Base-by-base conservation (phyloP, 2,888 invertebrate species). In the Proisotoma minuta region DNA sequence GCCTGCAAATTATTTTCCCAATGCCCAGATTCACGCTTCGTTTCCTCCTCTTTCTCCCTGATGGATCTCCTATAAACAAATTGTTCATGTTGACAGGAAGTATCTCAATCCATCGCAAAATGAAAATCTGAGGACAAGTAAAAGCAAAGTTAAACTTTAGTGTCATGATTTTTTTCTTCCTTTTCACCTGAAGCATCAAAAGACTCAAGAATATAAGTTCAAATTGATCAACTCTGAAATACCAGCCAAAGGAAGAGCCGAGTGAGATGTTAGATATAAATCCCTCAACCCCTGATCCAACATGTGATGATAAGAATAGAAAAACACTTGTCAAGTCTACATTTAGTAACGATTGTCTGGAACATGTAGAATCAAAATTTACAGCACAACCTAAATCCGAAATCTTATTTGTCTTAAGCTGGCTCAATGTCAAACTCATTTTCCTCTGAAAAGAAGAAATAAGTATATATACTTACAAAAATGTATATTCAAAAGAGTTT, bases 211-310 rank as follows among this genome's bases (percentile, higher is more conserved):
- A 53, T 0, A 70, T 48, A 3, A 63, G 53, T 59, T 70, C 70
- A 51, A 66, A 65, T 53, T 65, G 67, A 22, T 65, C 57, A 27
- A 70, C 22, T 18, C 59, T 50, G n/a, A 65, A 39, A 50, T 70
- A 70, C 70, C 70, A 70, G 4, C 57, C 59, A n/a, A 60, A 62
- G 2, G 62, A 60, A 34, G 67, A 67, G 3, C 64, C 64, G n/a
- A 67, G 15, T 2, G 67, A 64, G 24, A 67, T 62, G 34, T 64
- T 64, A 4, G 62, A 59, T 24, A 67, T 64, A 49, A 65, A 62
- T 49, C 63, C 52, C 23, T 67, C 62, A 1, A 54, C 60, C n/a
- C 20, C 18, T 18, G 43, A 43, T 43, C 52, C 52, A 27, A 52
- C 52, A 18, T 52, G 20, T 18, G 52, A 52, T 4, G 52, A 52